Evolutionary conservation across 2,797 vertebrate species (phyloP).

Genomic region (Heteromormyrus szaboi): DNA sequence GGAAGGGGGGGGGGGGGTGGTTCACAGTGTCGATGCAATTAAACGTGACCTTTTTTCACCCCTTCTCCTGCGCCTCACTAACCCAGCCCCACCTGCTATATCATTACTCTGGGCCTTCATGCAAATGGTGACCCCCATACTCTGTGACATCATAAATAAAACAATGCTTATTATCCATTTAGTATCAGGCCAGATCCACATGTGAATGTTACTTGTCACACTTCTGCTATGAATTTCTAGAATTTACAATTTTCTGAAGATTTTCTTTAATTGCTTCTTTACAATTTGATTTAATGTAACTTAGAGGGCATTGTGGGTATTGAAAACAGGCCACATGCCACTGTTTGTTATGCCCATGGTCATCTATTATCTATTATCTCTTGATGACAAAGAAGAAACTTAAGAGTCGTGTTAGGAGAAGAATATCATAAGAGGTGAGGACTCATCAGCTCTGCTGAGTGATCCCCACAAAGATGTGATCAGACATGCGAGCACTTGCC

Average conservation of each 20-base stretch:
- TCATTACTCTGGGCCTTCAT: conserved; percentile 71
- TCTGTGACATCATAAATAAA: conserved; percentile 77
- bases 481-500: conserved; percentile 38
- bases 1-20: conserved; percentile 34
- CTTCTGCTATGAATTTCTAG: not conserved
- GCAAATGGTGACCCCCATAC: conserved; percentile 66
- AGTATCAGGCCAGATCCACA: conserved; percentile 31
- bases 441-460: conserved; percentile 27
- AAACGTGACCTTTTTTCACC: conserved; percentile 81
- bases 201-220: conserved; percentile 15
- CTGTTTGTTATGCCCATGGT: not conserved
- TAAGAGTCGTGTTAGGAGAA: conserved; percentile 27
- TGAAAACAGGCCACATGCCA: not conserved
- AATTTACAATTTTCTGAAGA: not conserved
- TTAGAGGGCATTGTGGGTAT: not conserved
- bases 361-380: not conserved
- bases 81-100: conserved; percentile 74
- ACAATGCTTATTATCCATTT: conserved; percentile 51
- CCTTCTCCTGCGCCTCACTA: conserved; percentile 71
- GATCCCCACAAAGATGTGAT: conserved; percentile 40
- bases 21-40: conserved; percentile 66
- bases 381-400: conserved; percentile 10
- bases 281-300: not conserved
- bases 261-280: not conserved
- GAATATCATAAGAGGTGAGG: conserved; percentile 24